Evolutionary conservation across 2,113 vertebrate genomes (phyloP).

Genomic region (Murina feae): DNA sequence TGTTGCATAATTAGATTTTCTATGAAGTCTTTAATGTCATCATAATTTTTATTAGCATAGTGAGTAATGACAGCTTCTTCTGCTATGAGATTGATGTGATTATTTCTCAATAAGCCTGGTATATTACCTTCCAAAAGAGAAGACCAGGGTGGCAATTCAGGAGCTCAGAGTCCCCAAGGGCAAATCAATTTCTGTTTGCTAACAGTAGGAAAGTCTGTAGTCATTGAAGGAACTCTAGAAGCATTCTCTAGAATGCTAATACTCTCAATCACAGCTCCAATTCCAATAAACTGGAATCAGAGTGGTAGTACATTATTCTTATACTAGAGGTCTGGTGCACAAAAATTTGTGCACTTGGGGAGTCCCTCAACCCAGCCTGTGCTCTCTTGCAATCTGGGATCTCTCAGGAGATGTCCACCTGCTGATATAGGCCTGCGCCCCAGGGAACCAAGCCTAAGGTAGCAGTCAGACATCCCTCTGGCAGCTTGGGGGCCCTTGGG

Average conservation of each 20-base stretch:
- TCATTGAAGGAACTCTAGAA: background rate
- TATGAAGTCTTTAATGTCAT: slow-evolving; percentile 73
- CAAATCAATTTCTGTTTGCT: background rate
- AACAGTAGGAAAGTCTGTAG: background rate
- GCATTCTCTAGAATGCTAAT: background rate
- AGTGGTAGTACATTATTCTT: background rate
- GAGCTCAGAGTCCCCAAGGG: background rate
- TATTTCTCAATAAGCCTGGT: slow-evolving; percentile 57
- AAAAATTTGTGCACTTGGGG: too few relatives aligned
- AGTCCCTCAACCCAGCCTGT: too few relatives aligned
- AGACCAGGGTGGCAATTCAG: slow-evolving; percentile 6
- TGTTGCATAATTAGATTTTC: slow-evolving; percentile 73
- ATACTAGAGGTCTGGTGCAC: too few relatives aligned
- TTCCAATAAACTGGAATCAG: background rate
- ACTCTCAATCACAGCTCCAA: background rate
- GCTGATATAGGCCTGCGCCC: too few relatives aligned
- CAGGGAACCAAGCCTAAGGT: too few relatives aligned
- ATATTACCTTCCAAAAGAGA: background rate
- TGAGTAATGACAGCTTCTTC: slow-evolving; percentile 72
- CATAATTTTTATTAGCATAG: slow-evolving; percentile 76
- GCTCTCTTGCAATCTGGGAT: too few relatives aligned
- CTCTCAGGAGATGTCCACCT: too few relatives aligned
- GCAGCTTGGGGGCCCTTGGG: too few relatives aligned
- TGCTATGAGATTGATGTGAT: slow-evolving; percentile 67
- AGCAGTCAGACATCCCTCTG: too few relatives aligned